Base-by-base conservation (phyloP, 2,888 invertebrate genomes). In the Chrysolina haemoptera region DNA sequence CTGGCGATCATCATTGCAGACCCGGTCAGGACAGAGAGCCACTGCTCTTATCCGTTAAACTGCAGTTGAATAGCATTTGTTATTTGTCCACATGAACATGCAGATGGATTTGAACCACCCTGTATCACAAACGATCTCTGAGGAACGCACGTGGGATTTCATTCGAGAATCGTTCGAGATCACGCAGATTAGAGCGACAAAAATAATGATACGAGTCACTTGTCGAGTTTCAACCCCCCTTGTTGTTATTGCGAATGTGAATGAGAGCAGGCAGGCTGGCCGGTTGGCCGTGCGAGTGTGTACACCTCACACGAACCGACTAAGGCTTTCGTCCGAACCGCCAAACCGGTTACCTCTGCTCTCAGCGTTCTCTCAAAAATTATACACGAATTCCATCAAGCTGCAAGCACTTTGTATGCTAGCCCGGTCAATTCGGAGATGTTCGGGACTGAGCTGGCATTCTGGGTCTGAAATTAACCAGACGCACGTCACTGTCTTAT, bases 281-380 rank as follows among this genome's bases (percentile, higher is more conserved):
- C 35, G n/a, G 14, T 10, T 14, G n/a, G 22, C 27, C 27, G 20
- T 22, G 9, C 12, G 27, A n/a, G 59, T n/a, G 22, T 35, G 27
- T 27, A 16, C 27, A 62, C 67, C 65, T 66, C 73, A 68, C 66
- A 74, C 71, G 67, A 69, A 70, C 67, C 65, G 67, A 68, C 46
- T 64, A 62, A 70, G 76, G 77, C 75, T 78, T 78, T 77, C 72
- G 74, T 71, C 62, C 75, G 70, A 74, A 77, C 78, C 70, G 75
- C 68, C 71, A 76, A 78, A 78, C 78, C 78, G 78, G 78, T 78
- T 78, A 75, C 70, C 46, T 59, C 59, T 53, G 66, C 69, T 62
- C 70, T 43, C 72, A 70, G 55, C 73, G 73, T 75, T 76, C 78
- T 78, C 70, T 78, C 76, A 76, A 78, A 78, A 78, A 78, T 75